Conservation (phyloP, 2,113 vertebrate genomes). For the Bubo scandiacus region DNA sequence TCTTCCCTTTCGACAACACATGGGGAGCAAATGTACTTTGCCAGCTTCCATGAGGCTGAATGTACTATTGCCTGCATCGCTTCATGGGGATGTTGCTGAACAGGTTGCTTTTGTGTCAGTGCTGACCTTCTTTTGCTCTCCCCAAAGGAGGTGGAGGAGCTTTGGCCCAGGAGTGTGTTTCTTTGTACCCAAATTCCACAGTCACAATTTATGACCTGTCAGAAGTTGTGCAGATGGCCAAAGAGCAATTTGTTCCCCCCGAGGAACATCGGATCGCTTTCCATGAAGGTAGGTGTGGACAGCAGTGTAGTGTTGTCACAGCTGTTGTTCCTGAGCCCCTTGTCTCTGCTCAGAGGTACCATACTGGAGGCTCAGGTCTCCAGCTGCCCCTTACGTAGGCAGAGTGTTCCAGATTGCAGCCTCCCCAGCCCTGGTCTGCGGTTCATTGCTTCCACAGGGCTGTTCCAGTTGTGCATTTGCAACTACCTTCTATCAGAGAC, state of each 20-base stretch:
- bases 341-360: background rate
- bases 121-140: background rate
- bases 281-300: constrained; percentile 71
- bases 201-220: constrained; percentile 87
- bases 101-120: background rate
- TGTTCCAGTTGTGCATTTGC: background rate
- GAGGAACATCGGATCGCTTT: constrained; percentile 73
- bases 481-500: background rate
- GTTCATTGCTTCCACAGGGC: background rate
- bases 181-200: constrained; percentile 77
- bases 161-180: constrained; percentile 79
- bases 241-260: constrained; percentile 70
- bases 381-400: background rate
- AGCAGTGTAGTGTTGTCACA: background rate
- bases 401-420: background rate
- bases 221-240: constrained; percentile 74
- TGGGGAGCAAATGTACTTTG: background rate
- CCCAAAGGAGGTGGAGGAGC: constrained; percentile 85
- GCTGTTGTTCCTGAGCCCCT: background rate
- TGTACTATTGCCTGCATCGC: rapidly evolving
- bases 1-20: background rate
- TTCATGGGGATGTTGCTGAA: background rate
- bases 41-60: background rate
- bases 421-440: rapidly evolving
- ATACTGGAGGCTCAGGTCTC: background rate